These are phyloP conservation scores for Pitangus sulphuratus DNA, from an alignment of 2,797 vertebrate genomes.

Conservation along the genomic window DNA sequence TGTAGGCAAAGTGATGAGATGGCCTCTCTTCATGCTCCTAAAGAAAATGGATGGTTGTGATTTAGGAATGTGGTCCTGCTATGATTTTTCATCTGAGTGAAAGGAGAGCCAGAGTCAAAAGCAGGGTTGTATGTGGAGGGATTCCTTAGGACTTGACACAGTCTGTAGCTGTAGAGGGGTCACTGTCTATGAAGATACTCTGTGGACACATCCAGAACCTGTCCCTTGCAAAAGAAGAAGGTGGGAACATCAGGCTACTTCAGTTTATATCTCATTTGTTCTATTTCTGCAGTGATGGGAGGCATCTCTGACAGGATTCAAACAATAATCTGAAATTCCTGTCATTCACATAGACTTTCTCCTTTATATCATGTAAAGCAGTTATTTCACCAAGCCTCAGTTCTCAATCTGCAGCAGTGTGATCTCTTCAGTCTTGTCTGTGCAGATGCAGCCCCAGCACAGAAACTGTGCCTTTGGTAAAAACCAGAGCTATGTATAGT, in stretches of 20 bases:
- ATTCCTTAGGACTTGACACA: background rate
- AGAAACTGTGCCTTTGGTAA: background rate
- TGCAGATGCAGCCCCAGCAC: accelerated
- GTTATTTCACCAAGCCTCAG: background rate
- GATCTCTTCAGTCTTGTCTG: background rate
- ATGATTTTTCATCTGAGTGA: background rate
- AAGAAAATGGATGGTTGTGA: background rate
- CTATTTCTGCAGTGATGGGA: background rate
- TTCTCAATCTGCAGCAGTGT: background rate
- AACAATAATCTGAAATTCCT: background rate
- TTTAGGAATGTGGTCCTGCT: background rate
- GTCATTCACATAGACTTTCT: background rate
- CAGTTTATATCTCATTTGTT: background rate
- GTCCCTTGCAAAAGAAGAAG: background rate
- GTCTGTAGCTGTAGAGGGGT: background rate
- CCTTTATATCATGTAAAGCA: background rate
- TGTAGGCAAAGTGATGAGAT: background rate
- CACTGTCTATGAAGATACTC: background rate
- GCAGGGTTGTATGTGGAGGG: background rate
- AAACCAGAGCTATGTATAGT: background rate
- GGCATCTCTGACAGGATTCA: background rate
- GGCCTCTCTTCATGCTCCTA: background rate
- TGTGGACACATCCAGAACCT: background rate
- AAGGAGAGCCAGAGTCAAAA: background rate
- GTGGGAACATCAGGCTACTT: background rate